Evolutionary conservation across 2,797 vertebrate species (phyloP).

Genomic region (Spea hammondii): DNA sequence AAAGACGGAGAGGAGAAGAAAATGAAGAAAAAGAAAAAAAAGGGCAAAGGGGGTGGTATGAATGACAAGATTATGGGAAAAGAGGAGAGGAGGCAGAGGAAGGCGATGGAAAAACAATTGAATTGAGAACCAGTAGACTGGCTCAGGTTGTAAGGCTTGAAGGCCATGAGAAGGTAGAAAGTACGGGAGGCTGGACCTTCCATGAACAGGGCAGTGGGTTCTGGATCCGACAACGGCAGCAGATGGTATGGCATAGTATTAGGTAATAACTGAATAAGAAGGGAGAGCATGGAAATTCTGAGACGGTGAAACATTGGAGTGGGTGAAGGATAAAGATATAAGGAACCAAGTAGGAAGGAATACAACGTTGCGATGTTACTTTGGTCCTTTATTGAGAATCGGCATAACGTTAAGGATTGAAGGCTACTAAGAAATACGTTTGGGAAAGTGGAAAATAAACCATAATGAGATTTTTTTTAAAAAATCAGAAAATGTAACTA

Average conservation of each 20-base stretch:
- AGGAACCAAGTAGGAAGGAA: background rate
- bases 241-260: background rate
- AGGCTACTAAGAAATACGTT: too few species aligned
- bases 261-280: background rate
- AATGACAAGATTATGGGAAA: background rate
- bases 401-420: too few species aligned
- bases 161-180: background rate
- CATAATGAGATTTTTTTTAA: too few species aligned
- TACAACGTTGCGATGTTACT: background rate
- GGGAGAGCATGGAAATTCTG: background rate
- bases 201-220: background rate
- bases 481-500: too few species aligned
- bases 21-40: conserved; percentile 39
- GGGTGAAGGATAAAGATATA: background rate
- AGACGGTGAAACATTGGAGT: background rate
- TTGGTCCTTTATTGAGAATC: background rate
- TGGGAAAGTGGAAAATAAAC: too few species aligned
- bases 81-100: conserved; percentile 11
- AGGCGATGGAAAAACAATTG: background rate
- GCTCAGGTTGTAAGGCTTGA: background rate
- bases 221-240: background rate
- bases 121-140: background rate
- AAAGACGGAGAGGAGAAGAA: conserved; percentile 22
- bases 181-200: conserved; percentile 23
- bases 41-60: conserved; percentile 5